These are phyloP conservation scores for Cepaea hortensis DNA, from an alignment of 2,888 invertebrate species.

Conservation along the genomic window DNA sequence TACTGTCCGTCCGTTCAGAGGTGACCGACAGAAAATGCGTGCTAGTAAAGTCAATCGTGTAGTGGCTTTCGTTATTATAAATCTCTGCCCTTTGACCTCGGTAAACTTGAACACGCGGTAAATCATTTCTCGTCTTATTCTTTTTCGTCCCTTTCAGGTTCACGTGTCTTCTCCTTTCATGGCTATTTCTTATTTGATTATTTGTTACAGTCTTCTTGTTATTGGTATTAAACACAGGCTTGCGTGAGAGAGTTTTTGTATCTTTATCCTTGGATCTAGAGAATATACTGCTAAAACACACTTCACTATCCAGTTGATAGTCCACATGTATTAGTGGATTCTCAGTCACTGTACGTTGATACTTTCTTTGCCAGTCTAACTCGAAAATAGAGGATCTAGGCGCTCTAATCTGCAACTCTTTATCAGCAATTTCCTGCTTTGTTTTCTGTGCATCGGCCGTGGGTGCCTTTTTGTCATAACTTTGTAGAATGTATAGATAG, in stretches of 20 bases:
- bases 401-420: neutral
- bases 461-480: neutral
- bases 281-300: neutral
- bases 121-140: neutral
- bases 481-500: neutral
- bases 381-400: constrained; percentile 1
- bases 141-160: no score
- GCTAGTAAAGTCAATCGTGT: neutral
- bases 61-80: constrained; percentile 10
- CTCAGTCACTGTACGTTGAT: neutral
- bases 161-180: neutral
- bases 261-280: no score
- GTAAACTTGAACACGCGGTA: neutral
- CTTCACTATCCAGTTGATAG: neutral
- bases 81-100: constrained; percentile 1
- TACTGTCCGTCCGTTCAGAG: neutral
- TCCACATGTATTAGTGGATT: neutral
- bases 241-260: no score
- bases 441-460: neutral
- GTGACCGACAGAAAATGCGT: neutral
- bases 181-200: neutral
- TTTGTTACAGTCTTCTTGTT: neutral
- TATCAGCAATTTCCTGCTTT: neutral
- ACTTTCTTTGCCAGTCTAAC: neutral
- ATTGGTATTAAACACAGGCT: neutral